Evolutionary conservation across 2,797 vertebrate species (phyloP).

Genomic region (Rhabdomys pumilio): DNA sequence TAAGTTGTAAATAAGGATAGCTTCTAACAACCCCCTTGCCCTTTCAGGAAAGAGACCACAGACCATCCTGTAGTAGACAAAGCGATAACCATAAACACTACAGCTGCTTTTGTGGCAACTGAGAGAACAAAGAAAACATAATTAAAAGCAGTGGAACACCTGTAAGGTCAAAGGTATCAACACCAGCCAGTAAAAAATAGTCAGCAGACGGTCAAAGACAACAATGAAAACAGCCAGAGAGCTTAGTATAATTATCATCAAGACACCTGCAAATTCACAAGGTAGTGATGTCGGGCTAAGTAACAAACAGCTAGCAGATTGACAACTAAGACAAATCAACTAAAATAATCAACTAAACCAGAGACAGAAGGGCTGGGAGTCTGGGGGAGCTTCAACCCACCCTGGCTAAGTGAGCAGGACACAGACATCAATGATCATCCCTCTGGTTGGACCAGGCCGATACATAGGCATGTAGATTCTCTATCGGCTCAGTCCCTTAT

Average conservation of each 20-base stretch:
- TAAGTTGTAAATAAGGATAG: background rate
- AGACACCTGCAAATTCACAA: background rate
- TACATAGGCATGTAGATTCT: background rate
- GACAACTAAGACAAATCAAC: background rate
- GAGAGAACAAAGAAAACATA: background rate
- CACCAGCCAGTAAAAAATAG: background rate
- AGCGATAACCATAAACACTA: background rate
- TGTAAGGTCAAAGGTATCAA: background rate
- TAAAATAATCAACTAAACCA: background rate
- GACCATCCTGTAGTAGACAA: background rate
- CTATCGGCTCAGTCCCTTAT: too few relatives aligned
- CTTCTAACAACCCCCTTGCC: background rate
- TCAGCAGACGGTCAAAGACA: background rate
- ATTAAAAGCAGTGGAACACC: background rate
- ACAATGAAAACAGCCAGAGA: background rate
- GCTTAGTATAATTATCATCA: background rate
- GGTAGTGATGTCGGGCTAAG: background rate
- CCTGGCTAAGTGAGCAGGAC: background rate
- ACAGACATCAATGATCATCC: background rate
- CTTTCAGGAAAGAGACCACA: background rate
- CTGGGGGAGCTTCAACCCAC: background rate
- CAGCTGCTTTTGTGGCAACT: background rate
- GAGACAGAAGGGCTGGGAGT: background rate
- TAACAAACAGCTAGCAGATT: background rate
- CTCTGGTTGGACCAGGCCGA: background rate